Percentiles rank a stretch among this genome's conserved stretches.
phyloP scores from a whole-genome alignment of 2,888 invertebrate genomes.

The Vanessa cardui region DNA sequence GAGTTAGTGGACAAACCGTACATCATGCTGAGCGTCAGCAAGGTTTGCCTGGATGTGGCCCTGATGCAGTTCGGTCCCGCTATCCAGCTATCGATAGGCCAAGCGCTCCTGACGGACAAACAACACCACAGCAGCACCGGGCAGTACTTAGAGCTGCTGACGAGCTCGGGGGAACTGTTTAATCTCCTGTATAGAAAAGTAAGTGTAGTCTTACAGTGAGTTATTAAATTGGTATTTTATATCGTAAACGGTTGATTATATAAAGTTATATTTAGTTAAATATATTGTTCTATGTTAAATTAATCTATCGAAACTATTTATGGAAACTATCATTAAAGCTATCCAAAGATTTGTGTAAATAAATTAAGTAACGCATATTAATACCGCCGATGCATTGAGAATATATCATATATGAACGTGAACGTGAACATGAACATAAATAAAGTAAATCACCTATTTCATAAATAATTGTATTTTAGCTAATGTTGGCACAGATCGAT shows the following conservation, averaged over 20 bases:
- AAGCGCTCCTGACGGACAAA: slow-evolving; percentile 85
- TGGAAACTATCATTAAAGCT: neutral
- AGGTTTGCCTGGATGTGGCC: slow-evolving; percentile 88
- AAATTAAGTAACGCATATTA: too few relatives aligned
- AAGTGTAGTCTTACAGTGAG: slow-evolving; percentile 29
- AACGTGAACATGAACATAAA: too few relatives aligned
- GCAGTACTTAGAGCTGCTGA: slow-evolving; percentile 89
- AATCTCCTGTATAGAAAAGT: slow-evolving; percentile 90
- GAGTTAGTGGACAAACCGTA: slow-evolving; percentile 88
- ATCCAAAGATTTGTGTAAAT: too few relatives aligned
- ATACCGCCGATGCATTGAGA: too few relatives aligned
- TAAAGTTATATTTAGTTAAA: neutral
- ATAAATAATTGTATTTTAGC: too few relatives aligned
- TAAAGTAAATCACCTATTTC: too few relatives aligned
- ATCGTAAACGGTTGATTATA: too few relatives aligned
- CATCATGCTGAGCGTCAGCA: slow-evolving; percentile 86
- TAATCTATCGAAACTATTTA: too few relatives aligned
- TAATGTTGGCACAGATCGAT: too few relatives aligned
- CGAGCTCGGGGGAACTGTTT: slow-evolving; percentile 86
- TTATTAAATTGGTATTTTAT: too few relatives aligned
- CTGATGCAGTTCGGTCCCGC: slow-evolving; percentile 91
- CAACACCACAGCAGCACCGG: slow-evolving; percentile 88
- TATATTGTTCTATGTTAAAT: neutral
- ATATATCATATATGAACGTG: too few relatives aligned
- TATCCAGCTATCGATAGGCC: slow-evolving; percentile 82